Base-by-base conservation (phyloP, 2,888 invertebrate species). In the Noctua janthina region DNA sequence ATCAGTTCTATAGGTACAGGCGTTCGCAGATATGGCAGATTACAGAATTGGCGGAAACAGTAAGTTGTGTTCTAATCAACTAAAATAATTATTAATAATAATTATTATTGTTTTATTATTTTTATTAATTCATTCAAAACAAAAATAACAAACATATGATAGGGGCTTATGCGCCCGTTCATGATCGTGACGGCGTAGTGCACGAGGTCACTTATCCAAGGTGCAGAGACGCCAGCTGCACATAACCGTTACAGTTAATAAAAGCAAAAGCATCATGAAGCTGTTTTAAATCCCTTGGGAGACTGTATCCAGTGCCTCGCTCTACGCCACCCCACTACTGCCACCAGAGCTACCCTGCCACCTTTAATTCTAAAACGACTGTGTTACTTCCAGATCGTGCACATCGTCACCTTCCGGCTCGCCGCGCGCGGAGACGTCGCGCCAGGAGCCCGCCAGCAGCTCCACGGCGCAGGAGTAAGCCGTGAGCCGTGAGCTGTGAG, bases 321-420 rank as follows among this genome's bases (percentile, higher is more conserved):
- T 46, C 10, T 46, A 46, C 46, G 46, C 46, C 43, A 8, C 10
- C 39, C 39, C 4, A 43, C 43, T 43, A 43, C 8, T 43, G 43
- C 43, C 46, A 46, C 46, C 46, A 46, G 46, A 7, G 46, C 46
- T 46, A 2, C 13, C 11, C 11, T 46, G 35, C 64, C 17, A 64
- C 66, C 39, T 39, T 10, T 5, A 10, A 39, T 11, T 66, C 66
- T 66, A 39, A 17, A 66, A 10, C 10, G 10, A 20, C 1, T 10
- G 35, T 11, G 35, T 29, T 13, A 43, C 13, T 23, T 72, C 0
- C 91, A 95, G 96, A 79, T 94, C 95, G n/a, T 94, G 94, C 84
- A 83, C 92, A 2, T 92, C 93, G 2, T 92, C 95, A 0, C 93
- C 94, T 0, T 85, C 92, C 0, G 90, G 89, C 59, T 89, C 91